A percentile compares a stretch with the other conserved stretches of the same genome.
Evolutionary conservation across 2,113 vertebrate species (phyloP).

Genomic region (Lontra canadensis): DNA sequence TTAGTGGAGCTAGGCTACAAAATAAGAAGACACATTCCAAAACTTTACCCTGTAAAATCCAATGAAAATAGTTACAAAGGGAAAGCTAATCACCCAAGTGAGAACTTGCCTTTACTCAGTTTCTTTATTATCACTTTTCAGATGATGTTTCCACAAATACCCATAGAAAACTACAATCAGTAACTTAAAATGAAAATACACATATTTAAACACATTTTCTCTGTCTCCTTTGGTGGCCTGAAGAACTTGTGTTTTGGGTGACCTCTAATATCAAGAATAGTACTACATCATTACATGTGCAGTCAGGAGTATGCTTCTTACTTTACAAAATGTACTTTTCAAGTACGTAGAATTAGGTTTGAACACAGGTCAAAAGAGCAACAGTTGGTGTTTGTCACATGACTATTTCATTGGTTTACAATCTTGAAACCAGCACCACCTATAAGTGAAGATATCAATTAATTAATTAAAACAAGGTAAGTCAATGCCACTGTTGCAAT

Average conservation of each 20-base stretch:
- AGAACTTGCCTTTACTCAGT: conserved; percentile 63
- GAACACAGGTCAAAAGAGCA: neutral
- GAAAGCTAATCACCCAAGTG: conserved; percentile 68
- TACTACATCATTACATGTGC: neutral
- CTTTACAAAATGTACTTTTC: neutral
- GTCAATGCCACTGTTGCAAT: neutral
- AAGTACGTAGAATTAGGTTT: neutral
- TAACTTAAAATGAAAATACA: conserved; percentile 59
- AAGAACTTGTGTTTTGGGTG: neutral
- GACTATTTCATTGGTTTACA: neutral
- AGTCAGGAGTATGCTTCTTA: neutral
- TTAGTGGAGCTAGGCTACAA: conserved; percentile 78
- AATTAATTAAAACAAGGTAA: neutral
- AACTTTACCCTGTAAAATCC: conserved; percentile 75
- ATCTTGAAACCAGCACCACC: neutral
- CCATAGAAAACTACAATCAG: conserved; percentile 44
- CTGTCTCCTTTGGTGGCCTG: conserved; percentile 42
- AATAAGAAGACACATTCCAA: conserved; percentile 81
- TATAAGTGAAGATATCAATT: neutral
- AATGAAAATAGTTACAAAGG: conserved; percentile 68
- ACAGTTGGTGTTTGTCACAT: neutral
- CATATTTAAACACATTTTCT: conserved; percentile 47
- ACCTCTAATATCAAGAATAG: neutral
- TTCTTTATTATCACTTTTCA: conserved; percentile 58
- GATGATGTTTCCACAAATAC: conserved; percentile 22